Percentiles rank a stretch among this genome's conserved stretches.
Evolutionary conservation across 2,113 vertebrate species (phyloP).

Genomic region (Tapirus terrestris): DNA sequence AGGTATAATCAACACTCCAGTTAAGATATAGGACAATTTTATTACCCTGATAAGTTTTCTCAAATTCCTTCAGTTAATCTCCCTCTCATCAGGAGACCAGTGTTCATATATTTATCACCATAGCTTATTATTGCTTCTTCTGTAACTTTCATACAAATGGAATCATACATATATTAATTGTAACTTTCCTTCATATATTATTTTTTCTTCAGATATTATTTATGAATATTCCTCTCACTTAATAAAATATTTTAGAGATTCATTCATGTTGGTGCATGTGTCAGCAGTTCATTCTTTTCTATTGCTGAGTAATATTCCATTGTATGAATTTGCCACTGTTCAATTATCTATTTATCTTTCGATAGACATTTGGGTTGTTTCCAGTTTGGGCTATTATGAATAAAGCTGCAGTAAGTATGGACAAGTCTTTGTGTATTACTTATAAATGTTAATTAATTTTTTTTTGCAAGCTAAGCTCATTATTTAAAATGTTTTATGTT

Average conservation of each 20-base stretch:
- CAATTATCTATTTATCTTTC: background rate
- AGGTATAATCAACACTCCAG: background rate
- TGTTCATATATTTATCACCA: background rate
- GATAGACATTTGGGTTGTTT: background rate
- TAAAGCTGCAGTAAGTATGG: background rate
- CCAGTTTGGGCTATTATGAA: background rate
- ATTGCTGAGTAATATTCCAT: background rate
- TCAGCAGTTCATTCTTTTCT: background rate
- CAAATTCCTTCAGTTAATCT: background rate
- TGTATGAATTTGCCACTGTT: background rate
- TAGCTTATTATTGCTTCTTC: background rate
- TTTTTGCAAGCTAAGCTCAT: background rate
- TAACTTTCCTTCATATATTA: too few species aligned
- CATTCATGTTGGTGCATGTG: background rate
- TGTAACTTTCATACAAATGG: background rate
- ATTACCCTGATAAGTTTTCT: background rate
- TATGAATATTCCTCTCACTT: background rate
- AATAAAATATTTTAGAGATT: background rate
- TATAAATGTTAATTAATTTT: background rate
- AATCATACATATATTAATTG: background rate
- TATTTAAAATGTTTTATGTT: background rate
- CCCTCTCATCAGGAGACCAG: background rate
- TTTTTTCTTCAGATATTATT: too few species aligned
- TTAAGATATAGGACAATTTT: background rate
- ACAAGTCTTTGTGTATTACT: background rate